Base-by-base conservation (phyloP, 2,113 vertebrate species). In the Ameiurus melas region DNA sequence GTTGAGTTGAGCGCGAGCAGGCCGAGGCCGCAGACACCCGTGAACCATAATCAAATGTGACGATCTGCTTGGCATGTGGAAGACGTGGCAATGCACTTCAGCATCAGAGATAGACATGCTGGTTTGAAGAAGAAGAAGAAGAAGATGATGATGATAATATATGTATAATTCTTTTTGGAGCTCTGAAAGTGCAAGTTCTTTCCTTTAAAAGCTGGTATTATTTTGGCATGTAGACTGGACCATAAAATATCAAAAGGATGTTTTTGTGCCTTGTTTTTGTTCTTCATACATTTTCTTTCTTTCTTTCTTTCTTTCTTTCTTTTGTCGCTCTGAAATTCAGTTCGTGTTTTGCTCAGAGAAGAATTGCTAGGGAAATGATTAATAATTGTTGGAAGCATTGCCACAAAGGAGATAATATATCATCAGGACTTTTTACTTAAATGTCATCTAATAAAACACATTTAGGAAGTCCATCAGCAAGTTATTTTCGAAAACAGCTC, bases 111-210 rank as follows among this genome's bases (percentile, higher is more conserved):
- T 36, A 27, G 58, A 73, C 10, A 22, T n/a, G 47, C n/a, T 25
- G 33, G 85, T 88, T 84, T 85, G 83, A 80, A 91, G 80, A 62
- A 47, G 39, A 43, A 43, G 39, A 43, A 3, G 39, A 43, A 5
- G n/a, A n/a, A n/a, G n/a, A n/a, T 36, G 47, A 51, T 51, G 8
- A 51, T 16, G 79, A 9, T 57, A 55, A 84, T 78, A 33, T 82
- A 87, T 92, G 30, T 81, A 85, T 75, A 71, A 90, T 86, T 91
- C 88, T 84, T 89, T 87, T 78, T 90, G 39, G 58, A 27, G 81
- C 78, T 83, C 30, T 84, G 79, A 88, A 79, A 75, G 62, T 30
- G 30, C 25, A 75, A 47, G 87, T 68, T 55, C 30, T 57, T 5
- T 85, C 36, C 79, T 73, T 53, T 51, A 83, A 68, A 70, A 88